Evolutionary conservation across 2,888 invertebrate genomes (phyloP).

Genomic region (Arctia plantaginis): DNA sequence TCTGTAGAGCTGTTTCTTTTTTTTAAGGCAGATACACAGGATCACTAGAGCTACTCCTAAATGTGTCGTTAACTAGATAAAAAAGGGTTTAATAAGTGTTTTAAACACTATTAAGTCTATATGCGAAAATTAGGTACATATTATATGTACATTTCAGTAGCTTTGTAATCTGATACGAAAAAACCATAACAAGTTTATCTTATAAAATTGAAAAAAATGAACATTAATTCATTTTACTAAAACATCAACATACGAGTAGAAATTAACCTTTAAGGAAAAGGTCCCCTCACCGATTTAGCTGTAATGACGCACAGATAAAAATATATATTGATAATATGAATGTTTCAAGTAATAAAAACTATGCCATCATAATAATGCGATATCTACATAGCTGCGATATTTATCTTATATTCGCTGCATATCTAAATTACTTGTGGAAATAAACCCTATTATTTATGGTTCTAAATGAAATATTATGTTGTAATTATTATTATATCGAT

Average conservation of each 20-base stretch:
- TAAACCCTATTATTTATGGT: background rate
- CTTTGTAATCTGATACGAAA: background rate
- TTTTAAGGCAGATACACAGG: background rate
- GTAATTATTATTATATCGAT: background rate
- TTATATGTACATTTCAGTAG: background rate
- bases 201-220: background rate
- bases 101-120: too few relatives aligned
- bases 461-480: background rate
- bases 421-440: background rate
- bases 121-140: too few relatives aligned
- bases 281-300: background rate
- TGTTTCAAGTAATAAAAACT: background rate
- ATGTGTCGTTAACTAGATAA: background rate
- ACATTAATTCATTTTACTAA: background rate
- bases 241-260: background rate
- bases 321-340: background rate
- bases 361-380: constrained; percentile 3
- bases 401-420: background rate
- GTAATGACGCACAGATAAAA: constrained; percentile 1
- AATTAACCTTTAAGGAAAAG: background rate
- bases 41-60: background rate
- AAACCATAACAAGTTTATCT: background rate
- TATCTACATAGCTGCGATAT: background rate
- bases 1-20: background rate
- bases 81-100: background rate